Base-by-base conservation (phyloP, 2,888 invertebrate species). In the Hylaea fasciaria region DNA sequence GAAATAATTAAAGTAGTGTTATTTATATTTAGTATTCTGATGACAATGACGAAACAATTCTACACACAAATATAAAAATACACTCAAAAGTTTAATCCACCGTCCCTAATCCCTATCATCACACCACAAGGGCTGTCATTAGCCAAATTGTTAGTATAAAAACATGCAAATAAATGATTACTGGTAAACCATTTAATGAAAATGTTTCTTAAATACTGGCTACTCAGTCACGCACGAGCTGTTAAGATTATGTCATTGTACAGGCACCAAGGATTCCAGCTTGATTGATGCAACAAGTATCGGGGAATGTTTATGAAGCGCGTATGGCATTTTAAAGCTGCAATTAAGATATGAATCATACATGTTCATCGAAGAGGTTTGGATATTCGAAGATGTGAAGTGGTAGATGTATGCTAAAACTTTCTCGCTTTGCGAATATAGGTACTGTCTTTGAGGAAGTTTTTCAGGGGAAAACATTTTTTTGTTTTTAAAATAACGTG, bases 331-430 rank as follows among this genome's bases (percentile, higher is more conserved):
- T 52, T 14, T 35, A 44, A 14, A 52, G 43, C n/a, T 16, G 35
- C 13, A 32, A 52, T 52, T 52, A 52, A 52, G 51, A 52, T 44
- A 35, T 52, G 32, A 32, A 44, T 52, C 52, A 35, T 35, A 52
- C 35, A 22, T 52, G 35, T 52, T 44, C 52, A 52, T 52, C 35
- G n/a, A 17, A 11, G 12, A 35, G 44, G 17, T 44, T 35, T 48
- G 12, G n/a, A 37, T 37, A n/a, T 12, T 37, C n/a, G 37, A 12
- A 4, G 37, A 2, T 37, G 9, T 2, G 12, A 11, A 12, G 37
- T 37, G 37, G 11, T 37, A 10, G 37, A 12, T 37, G 2, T 2
- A 37, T 32, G 32, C 3, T 37, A 35, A 2, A 35, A 35, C 3
- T 35, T 2, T 11, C 35, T 35, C 9, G 22, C 5, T 22, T 22